phyloP scores from a whole-genome alignment of 2,797 vertebrate genomes.

The Fundulus diaphanus region DNA sequence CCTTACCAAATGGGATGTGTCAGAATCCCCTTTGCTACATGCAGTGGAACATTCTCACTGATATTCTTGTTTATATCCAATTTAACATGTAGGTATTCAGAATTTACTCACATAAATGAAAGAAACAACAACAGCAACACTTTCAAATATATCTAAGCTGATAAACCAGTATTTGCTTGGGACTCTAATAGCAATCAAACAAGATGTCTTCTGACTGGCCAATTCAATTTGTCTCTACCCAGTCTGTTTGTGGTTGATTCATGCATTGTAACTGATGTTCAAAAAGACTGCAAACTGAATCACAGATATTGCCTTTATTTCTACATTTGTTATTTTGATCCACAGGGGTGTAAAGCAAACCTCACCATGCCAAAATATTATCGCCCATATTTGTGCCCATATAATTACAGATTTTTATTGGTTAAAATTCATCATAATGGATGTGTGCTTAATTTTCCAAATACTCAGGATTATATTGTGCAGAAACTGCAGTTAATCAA shows the following conservation, averaged over 20 bases:
- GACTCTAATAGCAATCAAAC: too few species aligned
- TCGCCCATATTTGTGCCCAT: not conserved
- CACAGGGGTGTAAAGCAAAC: not conserved
- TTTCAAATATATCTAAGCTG: not conserved
- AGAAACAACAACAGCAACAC: not conserved
- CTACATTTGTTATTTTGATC: not conserved
- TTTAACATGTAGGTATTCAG: not conserved
- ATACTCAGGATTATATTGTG: not conserved
- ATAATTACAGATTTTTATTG: not conserved
- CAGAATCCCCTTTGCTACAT: not conserved
- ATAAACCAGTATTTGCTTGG: not conserved
- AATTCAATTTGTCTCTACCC: not conserved
- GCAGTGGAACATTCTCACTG: not conserved
- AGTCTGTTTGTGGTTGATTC: not conserved
- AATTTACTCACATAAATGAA: not conserved
- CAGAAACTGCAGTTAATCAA: constrained; percentile 9
- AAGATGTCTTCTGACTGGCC: not conserved
- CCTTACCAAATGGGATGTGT: too few species aligned
- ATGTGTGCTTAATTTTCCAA: not conserved
- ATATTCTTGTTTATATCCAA: not conserved
- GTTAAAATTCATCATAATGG: not conserved
- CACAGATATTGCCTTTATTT: not conserved
- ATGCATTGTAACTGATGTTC: not conserved
- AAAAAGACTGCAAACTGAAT: not conserved
- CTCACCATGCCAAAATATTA: not conserved